Conservation (phyloP, 1,140 invertebrate genomes). For the Eupristina koningsbergeri region DNA sequence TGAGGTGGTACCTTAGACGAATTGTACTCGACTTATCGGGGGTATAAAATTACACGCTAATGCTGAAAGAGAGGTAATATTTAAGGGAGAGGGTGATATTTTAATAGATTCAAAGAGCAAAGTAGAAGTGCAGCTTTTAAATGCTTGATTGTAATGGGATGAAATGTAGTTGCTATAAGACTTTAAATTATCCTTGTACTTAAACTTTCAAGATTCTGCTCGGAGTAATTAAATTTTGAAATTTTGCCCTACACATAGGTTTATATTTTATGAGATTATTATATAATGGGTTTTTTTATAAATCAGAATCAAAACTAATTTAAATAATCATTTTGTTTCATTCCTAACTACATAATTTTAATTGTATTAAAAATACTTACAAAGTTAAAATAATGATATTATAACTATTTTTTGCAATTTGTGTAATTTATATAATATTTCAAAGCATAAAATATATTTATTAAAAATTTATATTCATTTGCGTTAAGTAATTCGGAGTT, state of each 20-base stretch:
- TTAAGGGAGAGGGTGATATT: not conserved
- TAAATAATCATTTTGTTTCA: no score
- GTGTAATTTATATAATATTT: no score
- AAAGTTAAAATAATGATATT: no score
- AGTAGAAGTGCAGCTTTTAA: not conserved
- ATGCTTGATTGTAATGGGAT: conserved; percentile 7
- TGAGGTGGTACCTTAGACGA: not conserved
- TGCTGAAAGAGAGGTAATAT: not conserved
- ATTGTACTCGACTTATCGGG: not conserved
- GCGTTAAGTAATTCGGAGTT: no score
- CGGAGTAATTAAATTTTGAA: conserved; percentile 7
- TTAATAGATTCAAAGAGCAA: conserved; percentile 22
- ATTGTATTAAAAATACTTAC: no score
- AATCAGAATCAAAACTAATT: not conserved
- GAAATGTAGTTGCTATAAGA: conserved; percentile 9
- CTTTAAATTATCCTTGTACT: conserved; percentile 20
- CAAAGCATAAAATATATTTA: no score
- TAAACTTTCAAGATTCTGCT: not conserved
- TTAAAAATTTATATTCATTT: no score
- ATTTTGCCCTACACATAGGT: not conserved
- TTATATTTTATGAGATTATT: not conserved
- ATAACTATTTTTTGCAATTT: no score
- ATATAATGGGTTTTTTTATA: not conserved
- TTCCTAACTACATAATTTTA: no score
- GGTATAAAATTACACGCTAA: not conserved